Base-by-base conservation (phyloP, 2,888 invertebrate species). In the Craniophora ligustri region DNA sequence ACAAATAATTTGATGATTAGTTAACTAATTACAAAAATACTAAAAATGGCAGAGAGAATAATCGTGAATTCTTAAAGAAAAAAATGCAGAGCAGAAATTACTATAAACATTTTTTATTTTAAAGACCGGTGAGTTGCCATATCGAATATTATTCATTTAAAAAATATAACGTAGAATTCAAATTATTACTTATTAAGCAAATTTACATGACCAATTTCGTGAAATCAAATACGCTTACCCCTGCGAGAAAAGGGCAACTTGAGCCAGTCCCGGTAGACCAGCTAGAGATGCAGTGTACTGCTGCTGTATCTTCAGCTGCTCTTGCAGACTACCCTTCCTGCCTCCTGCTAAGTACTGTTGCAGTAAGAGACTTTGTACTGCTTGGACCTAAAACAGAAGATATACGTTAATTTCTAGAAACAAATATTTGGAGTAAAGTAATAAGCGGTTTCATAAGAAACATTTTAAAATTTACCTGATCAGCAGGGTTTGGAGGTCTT, bases 261-360 rank as follows among this genome's bases (percentile, higher is more conserved):
- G 93, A 1, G 91, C 92, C 23, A 91, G 67, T 16, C 92, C 91
- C 0, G 92, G 92, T 2, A 92, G 73, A 8, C 91, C 92, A 39
- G 93, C 93, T 2, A 93, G 51, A 0, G 93, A 92, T 0, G 92
- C 92, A 0, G 91, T 92, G 35, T 93, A 93, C 51, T 93, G 93
- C 41, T 93, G 93, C 60, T 93, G 93, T 80, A 93, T 91, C 68
- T 93, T 93, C 48, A 93, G 61, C 58, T 92, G 93, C 26, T 93
- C 94, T 47, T 92, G 93, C 0, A 93, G 82, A 50, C 87, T 91
- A 10, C 86, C 90, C 55, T 91, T 89, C 2, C 92, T 79, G 3
- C 93, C 92, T 8, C 93, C 88, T 14, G 94, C 89, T 3, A 94
- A 64, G 45, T 94, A 94, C 60, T 94, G 94, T 65, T 94, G 94